These are phyloP conservation scores for Carposina sasakii DNA, from an alignment of 1,140 invertebrate species.

Conservation along the genomic window DNA sequence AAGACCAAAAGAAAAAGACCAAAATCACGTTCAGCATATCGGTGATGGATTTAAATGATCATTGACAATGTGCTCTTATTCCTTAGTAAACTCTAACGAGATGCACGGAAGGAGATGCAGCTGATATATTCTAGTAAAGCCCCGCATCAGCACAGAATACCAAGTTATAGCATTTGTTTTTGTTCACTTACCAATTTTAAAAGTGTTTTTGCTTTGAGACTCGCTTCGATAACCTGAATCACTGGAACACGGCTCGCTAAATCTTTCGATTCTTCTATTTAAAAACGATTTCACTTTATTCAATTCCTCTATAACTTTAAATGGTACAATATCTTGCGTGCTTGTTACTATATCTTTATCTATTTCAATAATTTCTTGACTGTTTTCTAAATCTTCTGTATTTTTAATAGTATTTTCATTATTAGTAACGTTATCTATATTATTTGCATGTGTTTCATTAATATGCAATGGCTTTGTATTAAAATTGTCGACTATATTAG, in stretches of 20 bases:
- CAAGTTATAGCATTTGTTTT: too few species aligned
- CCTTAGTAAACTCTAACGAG: too few species aligned
- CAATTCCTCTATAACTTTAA: constrained; percentile 41
- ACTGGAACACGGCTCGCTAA: constrained; percentile 9
- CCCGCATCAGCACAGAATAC: too few species aligned
- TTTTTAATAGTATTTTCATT: neutral
- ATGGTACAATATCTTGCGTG: constrained; percentile 21
- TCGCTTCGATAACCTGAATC: constrained; percentile 33
- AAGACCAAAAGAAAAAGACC: too few species aligned
- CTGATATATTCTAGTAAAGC: too few species aligned
- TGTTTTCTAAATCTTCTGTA: neutral
- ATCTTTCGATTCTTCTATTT: constrained; percentile 16
- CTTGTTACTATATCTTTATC: constrained; percentile 8
- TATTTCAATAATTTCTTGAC: neutral
- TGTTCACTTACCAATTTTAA: constrained; percentile 21
- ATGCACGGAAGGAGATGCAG: too few species aligned
- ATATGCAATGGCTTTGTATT: too few species aligned
- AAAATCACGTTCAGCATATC: too few species aligned
- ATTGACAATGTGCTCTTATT: too few species aligned
- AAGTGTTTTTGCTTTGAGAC: constrained; percentile 23
- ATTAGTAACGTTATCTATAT: neutral
- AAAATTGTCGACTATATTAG: too few species aligned
- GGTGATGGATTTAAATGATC: too few species aligned
- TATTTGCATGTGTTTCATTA: neutral
- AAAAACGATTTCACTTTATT: constrained; percentile 35